These are phyloP conservation scores for Sarcophaga caerulescens DNA, from an alignment of 2,888 invertebrate genomes.

Conservation along the genomic window DNA sequence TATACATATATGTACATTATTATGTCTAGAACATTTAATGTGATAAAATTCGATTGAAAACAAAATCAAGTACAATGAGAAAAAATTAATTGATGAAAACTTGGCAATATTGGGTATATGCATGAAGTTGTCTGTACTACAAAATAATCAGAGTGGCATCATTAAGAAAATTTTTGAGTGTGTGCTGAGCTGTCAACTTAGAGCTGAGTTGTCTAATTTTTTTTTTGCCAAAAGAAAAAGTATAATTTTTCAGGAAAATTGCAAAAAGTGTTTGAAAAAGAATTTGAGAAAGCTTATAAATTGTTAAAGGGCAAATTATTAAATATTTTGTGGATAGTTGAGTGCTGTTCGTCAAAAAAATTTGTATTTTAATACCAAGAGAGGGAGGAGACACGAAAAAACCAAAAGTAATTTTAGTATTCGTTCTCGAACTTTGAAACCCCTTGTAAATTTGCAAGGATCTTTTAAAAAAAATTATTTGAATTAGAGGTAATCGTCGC, in stretches of 20 bases:
- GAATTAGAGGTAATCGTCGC: constrained; percentile 48
- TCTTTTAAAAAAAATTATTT: constrained; percentile 37
- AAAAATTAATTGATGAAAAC: not conserved
- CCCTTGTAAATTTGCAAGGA: constrained; percentile 61
- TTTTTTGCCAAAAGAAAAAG: constrained; percentile 57
- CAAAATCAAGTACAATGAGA: not conserved
- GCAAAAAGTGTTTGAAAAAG: constrained; percentile 28
- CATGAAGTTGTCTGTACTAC: constrained; percentile 23
- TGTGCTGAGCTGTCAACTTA: constrained; percentile 65
- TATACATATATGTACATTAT: too few relatives aligned
- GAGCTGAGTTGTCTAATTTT: constrained; percentile 64
- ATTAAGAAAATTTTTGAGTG: constrained; percentile 15
- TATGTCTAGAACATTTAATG: too few relatives aligned
- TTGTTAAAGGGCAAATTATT: not conserved
- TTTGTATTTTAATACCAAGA: constrained; percentile 6
- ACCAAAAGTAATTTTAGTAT: constrained; percentile 2
- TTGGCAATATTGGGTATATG: constrained; percentile 1
- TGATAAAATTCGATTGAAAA: not conserved
- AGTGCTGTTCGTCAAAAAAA: not conserved
- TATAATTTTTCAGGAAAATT: constrained; percentile 42
- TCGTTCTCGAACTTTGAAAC: constrained; percentile 66
- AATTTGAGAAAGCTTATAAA: constrained; percentile 31
- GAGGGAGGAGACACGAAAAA: constrained; percentile 55
- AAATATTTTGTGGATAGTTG: not conserved
- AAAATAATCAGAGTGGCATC: constrained; percentile 11